Evolutionary conservation across 2,797 vertebrate species (phyloP), one percentile per base, ranked within the genome.

Genomic region (Coracias cyanogaster): DNA sequence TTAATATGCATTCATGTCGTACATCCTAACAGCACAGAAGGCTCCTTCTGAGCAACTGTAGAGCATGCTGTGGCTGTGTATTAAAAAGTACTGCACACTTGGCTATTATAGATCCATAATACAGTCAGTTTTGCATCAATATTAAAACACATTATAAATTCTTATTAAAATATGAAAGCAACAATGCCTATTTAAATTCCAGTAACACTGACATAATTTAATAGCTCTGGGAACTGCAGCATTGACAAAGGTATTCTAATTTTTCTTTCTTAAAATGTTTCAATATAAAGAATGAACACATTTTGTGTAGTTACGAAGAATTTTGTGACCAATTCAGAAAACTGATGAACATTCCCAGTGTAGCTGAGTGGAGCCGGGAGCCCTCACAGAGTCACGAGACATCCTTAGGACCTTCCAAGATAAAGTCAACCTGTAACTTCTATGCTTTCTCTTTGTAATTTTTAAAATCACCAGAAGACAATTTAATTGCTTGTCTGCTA

Each of bases 1-100:
- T 96, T 95, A 97, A 92, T 95, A 95, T 60, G 91, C 83, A 96
- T 97, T 95, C 93, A 94, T 89, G 79, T 91, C 82, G 35, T 91
- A 93, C 60, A 82, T 81, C 67, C 69, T 94, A 93, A 93, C 89
- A 91, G 91, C 80, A 96, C 77, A 86, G 89, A 96, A 96, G 94
- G 86, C 76, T 96, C 90, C 86, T 95, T 96, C 87, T 62, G 45
- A 95, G 93, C 71, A 90, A 93, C 82, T 83, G 78, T 5, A 89
- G 57, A 90, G 84, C 94, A 96, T 92, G 84, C 70, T 96, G 80
- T 78, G 95, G 89, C 83, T 93, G 25, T 52, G 52, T 86, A 96
- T 89, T 94, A 97, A 96, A 88, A 89, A 93, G 91, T 61, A 93
- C 67, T 31, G 20, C 78, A 95, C 51, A 95, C 79, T 95, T 82